Conservation (phyloP, 1,140 invertebrate species). For the Alviniconcha marisindica region DNA sequence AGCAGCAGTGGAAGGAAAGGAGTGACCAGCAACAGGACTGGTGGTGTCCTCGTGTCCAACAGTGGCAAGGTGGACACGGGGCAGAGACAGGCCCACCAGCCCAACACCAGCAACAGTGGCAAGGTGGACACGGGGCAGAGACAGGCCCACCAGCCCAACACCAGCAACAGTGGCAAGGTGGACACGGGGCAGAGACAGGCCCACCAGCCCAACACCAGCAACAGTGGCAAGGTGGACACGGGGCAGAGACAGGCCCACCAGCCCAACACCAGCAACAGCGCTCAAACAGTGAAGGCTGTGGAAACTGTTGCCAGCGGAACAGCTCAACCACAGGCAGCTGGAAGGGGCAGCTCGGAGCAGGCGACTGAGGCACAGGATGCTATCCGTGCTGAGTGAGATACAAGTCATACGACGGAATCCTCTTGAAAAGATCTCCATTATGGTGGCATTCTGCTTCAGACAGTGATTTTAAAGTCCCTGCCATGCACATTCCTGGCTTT, state of each 20-base stretch:
- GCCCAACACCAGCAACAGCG: background rate
- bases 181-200: no score
- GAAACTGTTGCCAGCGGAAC: background rate
- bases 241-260: no score
- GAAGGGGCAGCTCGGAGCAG: no score
- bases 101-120: background rate
- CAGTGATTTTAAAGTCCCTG: no score
- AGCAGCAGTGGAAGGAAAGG: background rate
- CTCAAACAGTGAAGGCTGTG: background rate
- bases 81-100: background rate
- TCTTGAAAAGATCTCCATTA: no score
- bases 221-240: background rate
- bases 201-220: background rate
- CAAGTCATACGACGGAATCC: background rate
- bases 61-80: background rate
- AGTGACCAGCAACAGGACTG: background rate
- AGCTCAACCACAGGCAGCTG: no score
- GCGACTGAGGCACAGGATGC: background rate
- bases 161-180: background rate
- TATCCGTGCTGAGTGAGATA: constrained; percentile 12
- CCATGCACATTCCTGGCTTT: no score
- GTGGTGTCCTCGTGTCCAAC: background rate
- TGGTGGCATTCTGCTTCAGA: no score
- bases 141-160: no score
- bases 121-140: background rate